Evolutionary conservation across 2,888 invertebrate genomes (phyloP).

Genomic region (Melolontha melolontha): DNA sequence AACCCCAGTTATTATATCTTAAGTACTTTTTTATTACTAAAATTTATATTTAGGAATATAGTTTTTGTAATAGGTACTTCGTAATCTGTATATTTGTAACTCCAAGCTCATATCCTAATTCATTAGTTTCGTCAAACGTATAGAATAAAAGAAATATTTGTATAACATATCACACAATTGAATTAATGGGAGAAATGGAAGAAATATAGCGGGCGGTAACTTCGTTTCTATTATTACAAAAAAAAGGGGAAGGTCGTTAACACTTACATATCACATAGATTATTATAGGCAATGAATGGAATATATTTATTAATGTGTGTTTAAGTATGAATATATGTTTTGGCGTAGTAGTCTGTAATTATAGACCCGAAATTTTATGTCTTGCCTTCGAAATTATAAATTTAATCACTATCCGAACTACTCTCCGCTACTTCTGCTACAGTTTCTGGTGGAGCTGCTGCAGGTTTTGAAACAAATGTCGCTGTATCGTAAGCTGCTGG

Average conservation of each 20-base stretch:
- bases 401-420: constrained; percentile 67
- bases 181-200: constrained; percentile 31
- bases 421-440: constrained; percentile 63
- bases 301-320: constrained; percentile 5
- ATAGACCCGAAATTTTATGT: constrained; percentile 9
- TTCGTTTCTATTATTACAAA: not conserved
- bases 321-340: constrained; percentile 14
- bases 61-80: too few species aligned
- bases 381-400: not conserved
- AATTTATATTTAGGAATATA: too few species aligned
- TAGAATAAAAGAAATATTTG: not conserved
- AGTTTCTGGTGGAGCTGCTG: constrained; percentile 61
- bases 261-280: constrained; percentile 16
- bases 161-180: constrained; percentile 29
- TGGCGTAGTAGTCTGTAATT: constrained; percentile 21
- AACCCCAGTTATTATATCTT: too few species aligned
- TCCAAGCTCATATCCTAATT: constrained; percentile 17
- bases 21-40: too few species aligned
- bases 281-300: constrained; percentile 24
- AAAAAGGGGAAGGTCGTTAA: not conserved
- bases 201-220: constrained; percentile 6
- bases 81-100: not conserved
- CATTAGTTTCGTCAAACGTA: not conserved
- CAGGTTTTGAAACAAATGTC: constrained; percentile 67
- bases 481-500: constrained; percentile 78